Evolutionary conservation across 1,140 invertebrate genomes (phyloP), one percentile per base, ranked within the genome.

Genomic region (Lordiphosa collinella): DNA sequence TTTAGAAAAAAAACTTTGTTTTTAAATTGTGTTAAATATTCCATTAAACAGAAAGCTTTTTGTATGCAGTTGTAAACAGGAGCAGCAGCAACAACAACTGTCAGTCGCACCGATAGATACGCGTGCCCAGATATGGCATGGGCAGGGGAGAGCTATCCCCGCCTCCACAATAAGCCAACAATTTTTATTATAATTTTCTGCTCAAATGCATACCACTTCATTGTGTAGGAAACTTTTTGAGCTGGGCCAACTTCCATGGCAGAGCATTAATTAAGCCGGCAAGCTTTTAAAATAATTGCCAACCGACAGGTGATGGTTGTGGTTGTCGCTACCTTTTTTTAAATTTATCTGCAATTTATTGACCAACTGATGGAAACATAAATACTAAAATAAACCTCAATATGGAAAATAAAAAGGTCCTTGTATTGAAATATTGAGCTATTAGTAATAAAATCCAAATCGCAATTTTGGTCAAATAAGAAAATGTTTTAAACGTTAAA

Each of bases 1-100:
- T 84, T 82, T 78, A 78, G 78, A 58, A 48, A 67, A 67, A 36
- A 38, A 36, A 44, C 16, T n/a, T 58, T 22, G 18, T 84, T 82
- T 82, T 63, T 84, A 82, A 82, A 82, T 82, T 82, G 79, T 84
- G 72, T 82, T 82, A 84, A 84, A 85, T 82, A 82, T 82, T 82
- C 78, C 78, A 82, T 82, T 82, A 82, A 82, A 84, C 79, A 85
- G 64, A 82, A 82, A 82, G 78, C 79, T 82, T 82, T 70, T 70
- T 70, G 52, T 70, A 63, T 70, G 67, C 66, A 70, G 57, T 69
- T 55, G 37, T 65, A 69, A 69, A 67, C 47, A 67, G 50, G 36
- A 46, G 4, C 48, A 62, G 48, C 63, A 57, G 59, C 41, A 60
- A 57, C 55, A 65, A 41, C 61, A 62, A 69, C 49, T 63, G 35